Evolutionary conservation across 2,113 vertebrate species (phyloP).

Genomic region (Sclerurus mexicanus): DNA sequence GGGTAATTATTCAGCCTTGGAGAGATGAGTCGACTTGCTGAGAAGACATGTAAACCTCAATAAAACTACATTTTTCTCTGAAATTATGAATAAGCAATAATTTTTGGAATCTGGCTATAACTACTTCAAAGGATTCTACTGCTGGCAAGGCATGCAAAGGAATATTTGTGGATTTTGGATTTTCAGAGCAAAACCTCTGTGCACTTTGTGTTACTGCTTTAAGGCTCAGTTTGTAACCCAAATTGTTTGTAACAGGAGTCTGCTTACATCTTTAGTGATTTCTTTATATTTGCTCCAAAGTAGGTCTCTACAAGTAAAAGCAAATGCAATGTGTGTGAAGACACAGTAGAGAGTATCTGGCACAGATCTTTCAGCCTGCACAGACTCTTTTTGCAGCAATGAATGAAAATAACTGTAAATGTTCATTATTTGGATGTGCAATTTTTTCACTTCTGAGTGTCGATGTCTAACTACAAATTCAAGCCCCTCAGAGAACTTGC

Average conservation of each 20-base stretch:
- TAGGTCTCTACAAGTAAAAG: neutral
- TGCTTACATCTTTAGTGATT: neutral
- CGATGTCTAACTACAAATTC: neutral
- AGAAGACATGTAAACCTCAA: slow-evolving; percentile 67
- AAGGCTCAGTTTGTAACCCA: neutral
- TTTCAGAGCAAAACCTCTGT: neutral
- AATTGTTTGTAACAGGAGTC: neutral
- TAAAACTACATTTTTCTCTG: slow-evolving; percentile 55
- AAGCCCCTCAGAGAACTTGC: neutral
- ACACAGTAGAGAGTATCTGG: neutral
- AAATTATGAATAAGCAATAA: slow-evolving; percentile 16
- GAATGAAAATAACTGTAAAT: neutral
- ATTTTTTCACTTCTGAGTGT: neutral
- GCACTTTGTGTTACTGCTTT: neutral
- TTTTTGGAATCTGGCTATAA: slow-evolving; percentile 66
- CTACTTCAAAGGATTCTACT: slow-evolving; percentile 68
- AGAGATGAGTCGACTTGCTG: slow-evolving; percentile 60
- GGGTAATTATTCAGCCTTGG: slow-evolving; percentile 67
- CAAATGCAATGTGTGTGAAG: neutral
- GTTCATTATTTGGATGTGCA: neutral
- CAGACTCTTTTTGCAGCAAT: neutral
- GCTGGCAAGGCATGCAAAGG: slow-evolving; percentile 48
- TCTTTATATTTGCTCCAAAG: neutral
- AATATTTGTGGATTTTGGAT: neutral
- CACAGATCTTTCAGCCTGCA: neutral